phyloP scores from a whole-genome alignment of 2,888 invertebrate species.

The Dynastes grantii region DNA sequence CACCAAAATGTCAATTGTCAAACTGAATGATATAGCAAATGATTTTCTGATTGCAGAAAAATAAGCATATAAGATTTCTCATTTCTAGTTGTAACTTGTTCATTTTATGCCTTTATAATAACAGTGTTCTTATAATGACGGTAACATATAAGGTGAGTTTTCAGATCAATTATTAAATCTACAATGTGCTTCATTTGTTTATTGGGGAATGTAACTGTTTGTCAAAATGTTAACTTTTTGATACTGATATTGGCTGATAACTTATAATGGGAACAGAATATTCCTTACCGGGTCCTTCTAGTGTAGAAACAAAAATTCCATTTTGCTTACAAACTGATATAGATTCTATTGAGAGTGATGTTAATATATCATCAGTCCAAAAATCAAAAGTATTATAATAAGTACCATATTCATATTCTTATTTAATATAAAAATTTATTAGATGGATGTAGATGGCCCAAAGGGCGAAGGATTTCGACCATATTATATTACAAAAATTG shows the following conservation, averaged over 20 bases:
- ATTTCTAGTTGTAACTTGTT: no score
- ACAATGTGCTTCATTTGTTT: neutral
- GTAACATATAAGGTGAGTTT: slow-evolving; percentile 13
- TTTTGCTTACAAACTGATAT: slow-evolving; percentile 40
- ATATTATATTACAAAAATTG: slow-evolving; percentile 98
- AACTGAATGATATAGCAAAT: no score
- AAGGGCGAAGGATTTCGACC: slow-evolving; percentile 94
- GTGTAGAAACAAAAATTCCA: slow-evolving; percentile 38
- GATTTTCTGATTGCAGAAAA: no score
- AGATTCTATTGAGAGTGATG: slow-evolving; percentile 42
- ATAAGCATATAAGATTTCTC: no score
- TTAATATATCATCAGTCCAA: neutral
- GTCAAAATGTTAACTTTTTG: slow-evolving; percentile 56
- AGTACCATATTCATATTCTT: no score
- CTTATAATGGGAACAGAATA: slow-evolving; percentile 42
- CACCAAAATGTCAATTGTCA: no score
- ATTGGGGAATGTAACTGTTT: neutral
- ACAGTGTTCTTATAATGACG: neutral
- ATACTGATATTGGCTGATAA: no score
- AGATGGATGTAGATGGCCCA: slow-evolving; percentile 83
- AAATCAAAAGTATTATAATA: slow-evolving; percentile 27
- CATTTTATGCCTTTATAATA: no score
- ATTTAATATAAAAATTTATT: slow-evolving; percentile 15
- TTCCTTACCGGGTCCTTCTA: slow-evolving; percentile 45
- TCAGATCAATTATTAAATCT: neutral